Conservation (phyloP, 2,113 vertebrate genomes). For the Rutilus rutilus region DNA sequence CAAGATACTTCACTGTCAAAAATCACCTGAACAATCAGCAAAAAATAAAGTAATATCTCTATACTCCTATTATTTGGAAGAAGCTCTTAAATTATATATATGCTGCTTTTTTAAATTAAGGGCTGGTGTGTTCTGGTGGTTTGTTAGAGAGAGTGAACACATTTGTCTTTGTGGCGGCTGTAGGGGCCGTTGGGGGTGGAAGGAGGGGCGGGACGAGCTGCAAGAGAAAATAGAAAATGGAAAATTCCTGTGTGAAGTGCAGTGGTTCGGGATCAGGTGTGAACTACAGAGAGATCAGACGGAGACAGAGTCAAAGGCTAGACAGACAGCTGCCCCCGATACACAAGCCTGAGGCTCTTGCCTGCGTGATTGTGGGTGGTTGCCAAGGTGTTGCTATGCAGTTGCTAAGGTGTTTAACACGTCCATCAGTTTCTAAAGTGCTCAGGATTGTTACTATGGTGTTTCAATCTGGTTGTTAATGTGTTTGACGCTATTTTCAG, state of each 20-base stretch:
- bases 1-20: neutral
- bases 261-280: slow-evolving; percentile 78
- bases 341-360: neutral
- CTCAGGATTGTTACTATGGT: neutral
- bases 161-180: slow-evolving; percentile 66
- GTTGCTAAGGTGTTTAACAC: neutral
- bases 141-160: slow-evolving; percentile 46
- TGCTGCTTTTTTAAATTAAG: neutral
- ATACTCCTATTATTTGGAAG: neutral
- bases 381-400: neutral
- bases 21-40: neutral
- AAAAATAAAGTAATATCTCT: neutral
- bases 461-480: no score
- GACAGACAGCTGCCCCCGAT: slow-evolving; percentile 62
- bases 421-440: neutral
- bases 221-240: slow-evolving; percentile 80
- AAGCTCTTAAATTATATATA: neutral
- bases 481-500: no score
- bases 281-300: slow-evolving; percentile 74
- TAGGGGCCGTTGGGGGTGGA: slow-evolving; percentile 43
- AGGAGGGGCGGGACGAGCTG: slow-evolving; percentile 48
- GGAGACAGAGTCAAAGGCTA: slow-evolving; percentile 51
- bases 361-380: neutral
- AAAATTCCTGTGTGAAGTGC: slow-evolving; percentile 82
- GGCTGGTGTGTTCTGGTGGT: neutral